Base-by-base conservation (phyloP, 1,140 invertebrate genomes). In the Drosophila bifasciata region DNA sequence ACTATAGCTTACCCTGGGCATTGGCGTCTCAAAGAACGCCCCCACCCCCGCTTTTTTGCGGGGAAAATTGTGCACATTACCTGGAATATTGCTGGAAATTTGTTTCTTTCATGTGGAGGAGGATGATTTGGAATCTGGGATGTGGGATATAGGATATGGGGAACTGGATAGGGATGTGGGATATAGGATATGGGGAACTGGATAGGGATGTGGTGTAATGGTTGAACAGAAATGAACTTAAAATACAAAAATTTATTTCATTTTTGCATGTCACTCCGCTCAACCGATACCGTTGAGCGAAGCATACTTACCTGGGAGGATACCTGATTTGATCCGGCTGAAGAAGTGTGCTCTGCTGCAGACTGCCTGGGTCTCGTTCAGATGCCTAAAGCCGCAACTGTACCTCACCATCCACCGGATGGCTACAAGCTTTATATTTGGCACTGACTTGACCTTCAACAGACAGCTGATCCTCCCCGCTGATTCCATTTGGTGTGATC, bases 251-350 rank as follows among this genome's bases (percentile, higher is more conserved):
- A 89, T 89, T 79, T 66, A 88, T 60, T 73, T 86, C 66, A 86
- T 81, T 89, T 78, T 76, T 44, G 64, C 40, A 32, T 59, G 39
- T 39, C 66, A 80, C 88, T 89, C 77, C 76, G 81, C 80, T 57
- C 81, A 88, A 86, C 89, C 89, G 89, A 91, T 91, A 91, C 89
- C 85, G 89, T 84, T 55, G 63, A 73, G 78, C 89, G 83, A 86
- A 90, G 89, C 60, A 91, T 91, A 91, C 89, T 89, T 75, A 91
- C 89, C 89, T 91, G 81, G 16, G 11, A 15, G 44, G 25, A 17
- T 16, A 45, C 48, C 21, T 2, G 28, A 53, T 50, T 21, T 17
- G 23, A 16, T 25, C 19, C 5, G 9, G n/a, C 40, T 23, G 4
- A 16, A 44, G 21, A 21, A 19, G 13, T 43, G 6, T 17, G 8